Conservation (phyloP, 1,140 invertebrate genomes). For the Drosophila guanche region DNA sequence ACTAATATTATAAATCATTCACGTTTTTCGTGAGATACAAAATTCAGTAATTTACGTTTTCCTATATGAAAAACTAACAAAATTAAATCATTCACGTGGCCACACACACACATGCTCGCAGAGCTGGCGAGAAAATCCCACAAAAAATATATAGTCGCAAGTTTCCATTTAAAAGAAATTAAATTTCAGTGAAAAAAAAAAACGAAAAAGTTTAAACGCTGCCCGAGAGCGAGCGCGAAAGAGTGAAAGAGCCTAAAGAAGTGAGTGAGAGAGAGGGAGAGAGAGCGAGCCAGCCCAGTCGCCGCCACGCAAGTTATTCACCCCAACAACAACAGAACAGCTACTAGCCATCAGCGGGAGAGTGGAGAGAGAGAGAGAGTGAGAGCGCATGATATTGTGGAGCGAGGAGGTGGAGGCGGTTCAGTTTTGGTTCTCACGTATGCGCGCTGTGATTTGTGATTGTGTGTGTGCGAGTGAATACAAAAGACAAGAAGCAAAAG, state of each 20-base stretch:
- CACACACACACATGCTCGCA: slow-evolving; percentile 46
- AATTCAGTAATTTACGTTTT: not conserved
- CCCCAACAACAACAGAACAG: slow-evolving; percentile 72
- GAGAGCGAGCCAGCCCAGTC: slow-evolving; percentile 65
- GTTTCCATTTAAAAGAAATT: slow-evolving; percentile 71
- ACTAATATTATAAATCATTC: not conserved
- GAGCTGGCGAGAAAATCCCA: slow-evolving; percentile 3
- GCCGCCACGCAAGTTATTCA: slow-evolving; percentile 79
- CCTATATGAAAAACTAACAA: slow-evolving; percentile 14
- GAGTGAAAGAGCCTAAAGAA: slow-evolving; percentile 29
- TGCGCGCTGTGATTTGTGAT: slow-evolving; percentile 61
- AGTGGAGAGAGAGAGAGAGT: slow-evolving; percentile 17
- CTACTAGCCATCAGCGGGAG: slow-evolving; percentile 3
- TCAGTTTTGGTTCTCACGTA: slow-evolving; percentile 55
- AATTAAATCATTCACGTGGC: slow-evolving; percentile 45
- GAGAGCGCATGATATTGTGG: not conserved
- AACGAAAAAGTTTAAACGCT: slow-evolving; percentile 58
- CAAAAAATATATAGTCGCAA: slow-evolving; percentile 38
- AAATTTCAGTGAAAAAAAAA: slow-evolving; percentile 67
- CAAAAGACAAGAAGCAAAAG: slow-evolving; percentile 54
- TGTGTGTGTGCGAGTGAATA: slow-evolving; percentile 49
- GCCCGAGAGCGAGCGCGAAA: slow-evolving; percentile 30
- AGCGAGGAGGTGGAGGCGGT: slow-evolving; percentile 24
- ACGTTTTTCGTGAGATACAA: slow-evolving; percentile 18
- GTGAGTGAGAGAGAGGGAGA: slow-evolving; percentile 45